Evolutionary conservation across 1,140 invertebrate species (phyloP), one percentile per base, ranked within the genome.

Genomic region (Stenopsyche tienmushanensis): DNA sequence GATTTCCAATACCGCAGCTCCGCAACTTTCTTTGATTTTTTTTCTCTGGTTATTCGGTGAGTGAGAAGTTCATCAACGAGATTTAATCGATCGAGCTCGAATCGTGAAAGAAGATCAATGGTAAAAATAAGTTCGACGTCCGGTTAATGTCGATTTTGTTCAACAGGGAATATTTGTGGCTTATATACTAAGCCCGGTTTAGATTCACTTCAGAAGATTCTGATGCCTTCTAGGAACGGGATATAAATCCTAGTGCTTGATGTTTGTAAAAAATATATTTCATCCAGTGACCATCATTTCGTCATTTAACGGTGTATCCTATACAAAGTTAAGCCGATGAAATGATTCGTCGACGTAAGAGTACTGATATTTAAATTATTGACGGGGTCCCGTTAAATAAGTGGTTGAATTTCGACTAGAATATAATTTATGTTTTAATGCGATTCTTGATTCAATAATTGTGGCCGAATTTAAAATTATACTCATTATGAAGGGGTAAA

Each of bases 141-240:
- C 49, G 21, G 24, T 52, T 52, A 20, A 52, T 21, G 49, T 15
- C 21, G 3, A 52, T 2, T 44, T 3, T 13, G 18, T 15, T 15
- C 18, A 44, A 44, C 41, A n/a, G n/a, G n/a, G n/a, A n/a, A n/a
- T n/a, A n/a, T n/a, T n/a, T n/a, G n/a, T n/a, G n/a, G n/a, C n/a
- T n/a, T n/a, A n/a, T n/a, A n/a, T n/a, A n/a, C n/a, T n/a, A n/a
- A 7, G n/a, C 3, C 20, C 41, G 44, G 25, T 47, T 62, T 62
- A 62, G 45, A 62, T 49, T 34, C 59, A 62, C 59, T 62, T 52
- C 59, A 52, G 10, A 34, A 26, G 18, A 49, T 47, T 50, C 59
- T 17, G 26, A 54, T 17, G 21, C 9, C n/a, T 26, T 17, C 13
- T 52, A 15, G n/a, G 53, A 42, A 57, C 18, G 26, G 54, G 54